Base-by-base conservation (phyloP, 2,797 vertebrate genomes). In the Esox masquinongy region DNA sequence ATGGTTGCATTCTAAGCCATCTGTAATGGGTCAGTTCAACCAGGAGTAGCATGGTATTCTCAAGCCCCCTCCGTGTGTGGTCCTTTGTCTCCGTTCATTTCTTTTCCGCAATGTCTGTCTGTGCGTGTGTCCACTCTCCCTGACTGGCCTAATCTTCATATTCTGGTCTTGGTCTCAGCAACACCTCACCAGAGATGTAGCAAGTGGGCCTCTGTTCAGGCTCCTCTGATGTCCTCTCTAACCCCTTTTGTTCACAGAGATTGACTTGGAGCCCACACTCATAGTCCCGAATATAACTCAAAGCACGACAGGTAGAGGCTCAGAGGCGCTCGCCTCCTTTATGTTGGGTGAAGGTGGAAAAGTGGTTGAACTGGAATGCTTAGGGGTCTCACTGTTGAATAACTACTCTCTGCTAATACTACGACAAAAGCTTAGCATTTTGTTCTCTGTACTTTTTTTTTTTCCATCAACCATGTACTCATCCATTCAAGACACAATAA, bases 161-260 rank as follows among this genome's bases (percentile, higher is more conserved):
- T 9, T 63, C 56, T 14, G 16, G 26, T 67, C 31, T 66, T 16
- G 15, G 16, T 67, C 17, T 67, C 29, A 36, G 31, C 26, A 59
- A 22, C n/a, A 9, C 19, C 56, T 59, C 19, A 22, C 1, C n/a
- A 59, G 56, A n/a, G 0, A 59, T 59, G 22, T n/a, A 22, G 36
- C 36, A 6, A 39, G 56, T 31, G 64, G 34, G 64, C 16, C 9
- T 22, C 22, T 36, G n/a, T 31, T 50, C 34, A 24, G 19, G 17
- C 76, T 49, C 34, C 77, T 36, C 75, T 81, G 47, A 85, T 76
- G n/a, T 82, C 71, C 9, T 86, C 83, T 81, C 19, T 79, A 63
- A 74, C 72, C 74, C 51, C 74, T 91, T 92, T 24, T 61, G 22
- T 92, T 94, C 91, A 85, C 93, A 94, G 93, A 92, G 53, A 84